Percentiles rank a stretch among this genome's conserved stretches.
These are phyloP conservation scores for Meriones unguiculatus DNA, from an alignment of 2,113 vertebrate species.

Conservation along the genomic window DNA sequence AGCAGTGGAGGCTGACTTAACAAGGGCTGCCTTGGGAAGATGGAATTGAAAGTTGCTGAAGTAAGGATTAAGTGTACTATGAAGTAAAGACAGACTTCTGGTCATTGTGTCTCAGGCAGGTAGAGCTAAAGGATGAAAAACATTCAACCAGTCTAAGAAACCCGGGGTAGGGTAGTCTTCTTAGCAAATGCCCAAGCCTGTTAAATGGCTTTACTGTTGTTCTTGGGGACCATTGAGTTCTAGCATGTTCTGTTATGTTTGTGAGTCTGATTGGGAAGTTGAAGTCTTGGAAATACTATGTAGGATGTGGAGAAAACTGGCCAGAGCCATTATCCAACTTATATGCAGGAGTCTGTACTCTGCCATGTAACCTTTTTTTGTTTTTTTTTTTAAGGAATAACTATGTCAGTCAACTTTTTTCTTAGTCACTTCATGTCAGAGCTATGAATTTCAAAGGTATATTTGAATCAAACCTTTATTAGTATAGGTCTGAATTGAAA, in stretches of 20 bases:
- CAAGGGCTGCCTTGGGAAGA: neutral
- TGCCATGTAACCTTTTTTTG: neutral
- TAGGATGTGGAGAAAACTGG: neutral
- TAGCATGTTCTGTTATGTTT: neutral
- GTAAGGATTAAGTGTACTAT: neutral
- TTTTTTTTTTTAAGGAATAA: neutral
- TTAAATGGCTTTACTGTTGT: neutral
- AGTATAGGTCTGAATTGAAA: conserved; percentile 20
- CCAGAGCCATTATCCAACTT: neutral
- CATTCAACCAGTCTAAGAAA: neutral
- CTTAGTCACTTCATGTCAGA: conserved; percentile 44
- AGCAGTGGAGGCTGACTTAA: neutral
- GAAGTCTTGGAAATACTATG: neutral
- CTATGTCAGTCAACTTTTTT: neutral
- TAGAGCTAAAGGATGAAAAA: neutral
- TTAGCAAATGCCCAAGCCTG: neutral
- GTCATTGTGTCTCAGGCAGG: neutral
- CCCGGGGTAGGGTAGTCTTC: neutral
- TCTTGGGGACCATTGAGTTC: neutral
- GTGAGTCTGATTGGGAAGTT: neutral
- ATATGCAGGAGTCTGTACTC: neutral
- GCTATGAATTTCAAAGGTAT: conserved; percentile 29
- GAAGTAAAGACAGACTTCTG: neutral
- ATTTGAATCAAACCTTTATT: neutral
- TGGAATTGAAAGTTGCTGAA: neutral